Evolutionary conservation across 2,113 vertebrate genomes (phyloP), one percentile per base, ranked within the genome.

Genomic region (Oryzias melastigma): DNA sequence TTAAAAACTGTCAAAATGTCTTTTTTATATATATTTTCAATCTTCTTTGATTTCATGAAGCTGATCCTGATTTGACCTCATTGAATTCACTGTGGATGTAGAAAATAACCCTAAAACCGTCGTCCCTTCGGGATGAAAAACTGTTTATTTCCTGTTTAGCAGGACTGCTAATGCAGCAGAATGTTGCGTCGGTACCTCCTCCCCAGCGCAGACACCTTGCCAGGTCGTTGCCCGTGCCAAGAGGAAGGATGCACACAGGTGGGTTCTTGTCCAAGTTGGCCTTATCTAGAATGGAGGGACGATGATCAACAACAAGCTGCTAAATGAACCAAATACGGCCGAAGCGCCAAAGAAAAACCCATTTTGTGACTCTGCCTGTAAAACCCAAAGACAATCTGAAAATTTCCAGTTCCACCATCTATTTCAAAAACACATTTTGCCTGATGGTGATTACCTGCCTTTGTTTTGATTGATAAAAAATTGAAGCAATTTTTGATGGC

Each of bases 181-280:
- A 47, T 47, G 62, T 49, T 13, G 73, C 53, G 58, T 65, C 47
- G 35, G 93, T 96, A 98, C 96, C 96, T 95, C 95, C 96, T 88
- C 95, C 96, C 95, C 95, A 98, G 79, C 93, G 93, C 80, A 98
- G 92, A 89, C 96, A 98, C 73, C 96, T 91, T 59, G 95, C 95
- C 81, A 98, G 91, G 82, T 98, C 96, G 82, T 98, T 98, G 69
- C 96, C 96, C 13, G 96, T 98, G 78, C 95, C 95, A 73, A 98
- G 95, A 84, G 96, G 96, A 87, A 98, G 94, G 77, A 98, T 94
- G 72, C 95, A 95, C 85, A 98, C 95, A 2, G 95, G 95, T 80
- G 96, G 95, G 83, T 96, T 96, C 83, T 93, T 94, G 71, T 84
- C 83, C 85, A 98, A 87, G 84, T 95, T 96, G 4, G 94, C 94